Percentiles rank a stretch among this genome's conserved stretches.
Evolutionary conservation across 2,888 invertebrate species (phyloP).

Genomic region (Meghimatium bilineatum): DNA sequence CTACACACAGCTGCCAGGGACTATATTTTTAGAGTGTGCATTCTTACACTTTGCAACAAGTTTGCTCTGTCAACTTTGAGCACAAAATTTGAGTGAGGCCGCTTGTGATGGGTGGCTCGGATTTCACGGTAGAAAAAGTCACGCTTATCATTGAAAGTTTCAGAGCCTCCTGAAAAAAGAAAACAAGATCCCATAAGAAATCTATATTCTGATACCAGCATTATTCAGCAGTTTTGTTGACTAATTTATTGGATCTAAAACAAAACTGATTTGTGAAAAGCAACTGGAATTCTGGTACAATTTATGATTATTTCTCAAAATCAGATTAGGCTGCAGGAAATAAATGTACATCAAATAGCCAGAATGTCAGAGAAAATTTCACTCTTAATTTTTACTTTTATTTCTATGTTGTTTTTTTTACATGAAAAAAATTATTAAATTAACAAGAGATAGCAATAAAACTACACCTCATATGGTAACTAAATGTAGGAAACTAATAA

Average conservation of each 20-base stretch:
- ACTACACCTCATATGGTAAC: too few relatives aligned
- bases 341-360: too few relatives aligned
- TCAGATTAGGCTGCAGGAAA: too few relatives aligned
- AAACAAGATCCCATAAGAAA: not conserved
- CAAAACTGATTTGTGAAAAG: not conserved
- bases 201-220: not conserved
- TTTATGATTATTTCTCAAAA: too few relatives aligned
- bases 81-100: conserved; percentile 89
- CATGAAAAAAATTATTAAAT: too few relatives aligned
- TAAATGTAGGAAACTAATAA: too few relatives aligned
- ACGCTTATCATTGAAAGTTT: conserved; percentile 87
- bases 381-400: too few relatives aligned
- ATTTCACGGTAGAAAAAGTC: conserved; percentile 89
- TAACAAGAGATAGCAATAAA: too few relatives aligned
- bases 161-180: conserved; percentile 85
- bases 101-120: conserved; percentile 89
- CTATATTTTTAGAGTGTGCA: not conserved
- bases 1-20: not conserved
- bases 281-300: too few relatives aligned
- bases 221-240: not conserved
- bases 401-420: too few relatives aligned
- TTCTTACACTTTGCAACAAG: conserved; percentile 85
- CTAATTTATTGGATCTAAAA: not conserved
- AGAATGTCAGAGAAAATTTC: too few relatives aligned
- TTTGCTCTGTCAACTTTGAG: conserved; percentile 89